These are phyloP conservation scores for Coturnix japonica DNA, from an alignment of 2,113 vertebrate species.

Conservation along the genomic window DNA sequence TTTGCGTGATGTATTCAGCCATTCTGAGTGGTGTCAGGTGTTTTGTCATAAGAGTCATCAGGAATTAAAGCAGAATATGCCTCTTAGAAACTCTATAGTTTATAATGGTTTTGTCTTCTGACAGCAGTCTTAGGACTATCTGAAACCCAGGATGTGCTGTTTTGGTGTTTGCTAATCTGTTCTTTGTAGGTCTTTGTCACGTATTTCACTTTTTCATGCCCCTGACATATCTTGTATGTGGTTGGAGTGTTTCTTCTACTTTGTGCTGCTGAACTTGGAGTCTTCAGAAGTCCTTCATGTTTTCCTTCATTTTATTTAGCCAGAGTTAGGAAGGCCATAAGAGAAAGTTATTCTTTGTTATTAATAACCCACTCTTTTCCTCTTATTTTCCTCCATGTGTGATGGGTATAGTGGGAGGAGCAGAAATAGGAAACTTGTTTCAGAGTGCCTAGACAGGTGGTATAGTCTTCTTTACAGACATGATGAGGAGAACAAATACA, in stretches of 20 bases:
- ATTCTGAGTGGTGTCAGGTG: background rate
- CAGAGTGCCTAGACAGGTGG: background rate
- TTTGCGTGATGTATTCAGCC: background rate
- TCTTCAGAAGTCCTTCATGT: background rate
- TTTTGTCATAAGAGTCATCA: background rate
- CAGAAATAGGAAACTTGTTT: background rate
- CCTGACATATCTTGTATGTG: background rate
- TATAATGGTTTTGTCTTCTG: background rate
- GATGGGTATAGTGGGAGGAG: fast-evolving
- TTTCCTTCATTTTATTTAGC: background rate
- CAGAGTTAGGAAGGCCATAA: too few relatives aligned
- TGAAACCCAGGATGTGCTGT: background rate
- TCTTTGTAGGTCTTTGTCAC: background rate
- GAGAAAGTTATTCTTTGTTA: background rate
- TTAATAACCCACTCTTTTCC: background rate
- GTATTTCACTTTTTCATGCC: background rate
- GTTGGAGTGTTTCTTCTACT: background rate
- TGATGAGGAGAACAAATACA: background rate
- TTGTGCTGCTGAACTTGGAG: background rate
- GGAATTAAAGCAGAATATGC: background rate
- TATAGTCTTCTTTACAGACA: background rate
- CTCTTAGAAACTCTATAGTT: background rate
- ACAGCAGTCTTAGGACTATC: background rate
- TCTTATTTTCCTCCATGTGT: fast-evolving
- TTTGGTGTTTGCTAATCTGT: background rate